Conservation (phyloP, 1,140 invertebrate genomes). For the Anoplophora glabripennis region DNA sequence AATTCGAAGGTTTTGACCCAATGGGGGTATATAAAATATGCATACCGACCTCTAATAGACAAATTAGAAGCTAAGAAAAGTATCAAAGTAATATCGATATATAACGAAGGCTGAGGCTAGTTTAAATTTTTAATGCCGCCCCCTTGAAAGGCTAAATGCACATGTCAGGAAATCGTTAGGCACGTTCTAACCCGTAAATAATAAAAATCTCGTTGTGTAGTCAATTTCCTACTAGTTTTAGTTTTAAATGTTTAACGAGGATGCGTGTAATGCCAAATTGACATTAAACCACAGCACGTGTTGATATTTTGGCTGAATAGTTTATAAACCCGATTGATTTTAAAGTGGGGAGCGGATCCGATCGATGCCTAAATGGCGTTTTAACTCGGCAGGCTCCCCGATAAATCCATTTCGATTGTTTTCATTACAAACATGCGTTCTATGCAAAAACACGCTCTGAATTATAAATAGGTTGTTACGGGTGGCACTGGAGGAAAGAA, state of each 20-base stretch:
- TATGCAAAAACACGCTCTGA: slow-evolving; percentile 15
- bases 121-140: slow-evolving; percentile 30
- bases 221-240: slow-evolving; percentile 38
- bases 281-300: slow-evolving; percentile 39
- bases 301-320: slow-evolving; percentile 37
- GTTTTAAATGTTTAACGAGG: slow-evolving; percentile 38
- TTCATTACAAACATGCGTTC: slow-evolving; percentile 19
- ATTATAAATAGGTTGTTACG: slow-evolving; percentile 15
- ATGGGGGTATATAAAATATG: neutral
- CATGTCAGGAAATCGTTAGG: slow-evolving; percentile 31
- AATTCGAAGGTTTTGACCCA: neutral
- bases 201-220: slow-evolving; percentile 33
- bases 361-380: slow-evolving; percentile 2
- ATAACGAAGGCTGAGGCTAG: slow-evolving; percentile 13
- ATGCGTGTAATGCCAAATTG: slow-evolving; percentile 40
- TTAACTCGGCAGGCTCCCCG: slow-evolving; percentile 1
- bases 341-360: slow-evolving; percentile 21
- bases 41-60: slow-evolving; percentile 12
- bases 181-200: slow-evolving; percentile 25
- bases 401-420: slow-evolving; percentile 18
- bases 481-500: slow-evolving; percentile 10
- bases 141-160: slow-evolving; percentile 25
- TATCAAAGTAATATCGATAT: slow-evolving; percentile 26
- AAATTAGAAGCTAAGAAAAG: slow-evolving; percentile 15
- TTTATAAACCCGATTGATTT: slow-evolving; percentile 39